Base-by-base conservation (phyloP, 2,113 vertebrate genomes). In the Perca schrenkii region DNA sequence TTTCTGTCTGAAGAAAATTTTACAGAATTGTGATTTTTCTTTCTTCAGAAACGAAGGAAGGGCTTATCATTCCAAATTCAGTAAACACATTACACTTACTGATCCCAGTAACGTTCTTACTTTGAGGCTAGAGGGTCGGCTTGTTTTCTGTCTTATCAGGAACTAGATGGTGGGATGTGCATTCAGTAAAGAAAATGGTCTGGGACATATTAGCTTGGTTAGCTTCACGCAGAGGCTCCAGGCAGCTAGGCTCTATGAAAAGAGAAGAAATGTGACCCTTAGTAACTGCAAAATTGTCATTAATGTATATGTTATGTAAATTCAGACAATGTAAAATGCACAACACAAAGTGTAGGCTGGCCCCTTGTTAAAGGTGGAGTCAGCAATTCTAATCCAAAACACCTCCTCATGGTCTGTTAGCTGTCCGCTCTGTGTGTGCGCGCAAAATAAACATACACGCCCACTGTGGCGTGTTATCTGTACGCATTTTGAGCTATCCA, bases 1-100 rank as follows among this genome's bases (percentile, higher is more conserved):
- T 58, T 36, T 56, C 17, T 25, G 31, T 43, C 21, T 53, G 54
- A 58, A 49, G 22, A 63, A 63, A n/a, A 28, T 61, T 72, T 72
- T 43, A 49, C 60, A 72, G 11, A 53, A 76, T 3, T 67, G 10
- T 8, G 15, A 49, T 36, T 31, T 57, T 15, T 65, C 0, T 66
- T 47, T 17, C 28, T 14, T 25, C 4, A 57, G n/a, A 4, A 31
- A 28, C 7, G 1, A 43, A 43, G 16, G 65, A 46, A 64, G 13
- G 2, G 54, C 56, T n/a, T 47, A 10, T 1, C 4, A 28, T 40
- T 56, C 53, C 0, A 66, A 62, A 68, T 62, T 3, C 2, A 40
- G 14, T 6, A 11, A 61, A 7, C n/a, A 52, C 40, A 66, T 8
- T 15, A 70, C 21, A 43, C 6, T 21, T 22, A 53, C 3, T 57